Conservation (phyloP, 2,797 vertebrate genomes). For the Phalloptychus januarius region DNA sequence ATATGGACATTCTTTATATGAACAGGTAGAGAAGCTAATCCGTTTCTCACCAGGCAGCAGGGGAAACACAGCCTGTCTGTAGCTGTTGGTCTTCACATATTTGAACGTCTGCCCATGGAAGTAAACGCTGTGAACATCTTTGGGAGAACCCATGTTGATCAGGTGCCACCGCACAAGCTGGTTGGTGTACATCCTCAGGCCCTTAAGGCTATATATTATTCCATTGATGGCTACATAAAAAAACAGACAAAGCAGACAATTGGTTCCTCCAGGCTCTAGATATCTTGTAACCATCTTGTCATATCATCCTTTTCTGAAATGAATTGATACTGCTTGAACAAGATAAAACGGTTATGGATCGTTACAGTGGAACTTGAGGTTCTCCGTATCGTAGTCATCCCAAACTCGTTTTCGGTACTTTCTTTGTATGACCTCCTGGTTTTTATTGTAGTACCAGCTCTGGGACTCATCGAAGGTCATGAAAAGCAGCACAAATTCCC, state of each 20-base stretch:
- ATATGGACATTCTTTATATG: background rate
- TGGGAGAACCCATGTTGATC: constrained; percentile 90
- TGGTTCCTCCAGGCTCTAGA: background rate
- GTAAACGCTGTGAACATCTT: constrained; percentile 89
- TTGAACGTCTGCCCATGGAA: constrained; percentile 95
- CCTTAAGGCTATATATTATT: constrained; percentile 87
- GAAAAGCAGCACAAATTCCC: constrained; percentile 91
- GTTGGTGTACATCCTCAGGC: constrained; percentile 90
- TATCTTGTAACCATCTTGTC: background rate
- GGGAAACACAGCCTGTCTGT: constrained; percentile 86
- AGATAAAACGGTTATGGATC: background rate
- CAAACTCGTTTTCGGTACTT: constrained; percentile 53
- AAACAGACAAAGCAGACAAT: constrained; percentile 1
- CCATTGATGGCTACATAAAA: constrained; percentile 90
- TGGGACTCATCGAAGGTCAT: constrained; percentile 95
- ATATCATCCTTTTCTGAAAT: background rate
- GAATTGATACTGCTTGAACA: background rate
- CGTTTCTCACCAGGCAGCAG: constrained; percentile 81
- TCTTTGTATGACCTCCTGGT: constrained; percentile 69
- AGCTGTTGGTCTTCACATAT: constrained; percentile 81
- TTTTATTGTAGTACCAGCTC: constrained; percentile 92
- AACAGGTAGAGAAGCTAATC: background rate
- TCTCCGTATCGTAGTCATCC: constrained; percentile 65
- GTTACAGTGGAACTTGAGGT: constrained; percentile 89
- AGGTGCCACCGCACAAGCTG: constrained; percentile 89